Evolutionary conservation across 1,140 invertebrate species (phyloP).

Genomic region (Paraescarpia echinospica): DNA sequence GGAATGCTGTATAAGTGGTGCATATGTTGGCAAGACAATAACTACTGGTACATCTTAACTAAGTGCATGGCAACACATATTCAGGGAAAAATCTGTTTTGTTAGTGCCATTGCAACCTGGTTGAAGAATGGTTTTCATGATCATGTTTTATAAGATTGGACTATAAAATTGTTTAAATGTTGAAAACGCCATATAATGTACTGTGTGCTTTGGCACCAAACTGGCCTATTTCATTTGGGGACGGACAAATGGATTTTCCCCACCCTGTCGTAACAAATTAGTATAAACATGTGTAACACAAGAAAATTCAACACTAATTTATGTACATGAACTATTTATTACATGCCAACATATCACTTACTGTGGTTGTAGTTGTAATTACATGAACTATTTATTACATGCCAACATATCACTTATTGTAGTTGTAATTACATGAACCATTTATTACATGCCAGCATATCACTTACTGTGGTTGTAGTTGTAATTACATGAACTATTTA

Average conservation of each 20-base stretch:
- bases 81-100: not conserved
- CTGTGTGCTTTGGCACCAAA: not conserved
- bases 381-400: not conserved
- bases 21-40: not conserved
- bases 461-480: not conserved
- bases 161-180: not conserved
- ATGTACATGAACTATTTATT: not conserved
- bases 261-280: not conserved
- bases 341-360: not conserved
- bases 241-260: not conserved
- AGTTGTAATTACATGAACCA: not conserved
- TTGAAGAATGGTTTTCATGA: not conserved
- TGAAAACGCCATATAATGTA: not conserved
- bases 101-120: not conserved
- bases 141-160: not conserved
- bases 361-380: not conserved
- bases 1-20: too few relatives aligned
- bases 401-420: not conserved
- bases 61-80: not conserved
- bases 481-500: not conserved
- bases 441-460: not conserved
- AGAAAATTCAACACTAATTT: not conserved
- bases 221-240: not conserved
- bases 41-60: not conserved
- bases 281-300: not conserved